Evolutionary conservation across 2,797 vertebrate genomes (phyloP), one percentile per base, ranked within the genome.

Genomic region (Cirrhinus molitorella): DNA sequence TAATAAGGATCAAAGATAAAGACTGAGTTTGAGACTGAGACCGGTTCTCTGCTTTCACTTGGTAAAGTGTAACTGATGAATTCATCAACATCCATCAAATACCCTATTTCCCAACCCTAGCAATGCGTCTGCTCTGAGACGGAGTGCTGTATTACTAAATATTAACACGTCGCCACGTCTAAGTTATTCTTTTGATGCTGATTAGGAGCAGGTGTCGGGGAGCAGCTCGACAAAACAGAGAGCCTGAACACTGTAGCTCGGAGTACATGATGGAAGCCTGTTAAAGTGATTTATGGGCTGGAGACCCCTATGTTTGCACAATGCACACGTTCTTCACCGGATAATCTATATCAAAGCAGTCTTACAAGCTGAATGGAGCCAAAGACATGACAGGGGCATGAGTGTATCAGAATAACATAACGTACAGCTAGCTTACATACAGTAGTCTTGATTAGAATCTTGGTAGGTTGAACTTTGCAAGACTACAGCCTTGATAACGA

Each of bases 151-250:
- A 68, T 85, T 75, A 63, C 55, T 80, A 90, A 94, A 91, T 92
- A 92, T 93, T 92, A 92, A 92, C 94, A 93, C 90, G 85, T 93
- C 92, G 83, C 91, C 89, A 86, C 83, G 67, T 85, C 86, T 85
- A 37, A 88, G 86, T 82, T 86, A 74, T 82, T 83, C 86, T 90
- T 85, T 85, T 89, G 92, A 91, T 90, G 91, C 88, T 94, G 94
- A 95, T 95, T 93, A 93, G 89, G 92, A 93, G 90, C 94, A 95
- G 93, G 94, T 95, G 94, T 93, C 92, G 88, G 91, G 89, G 87
- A 82, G 79, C 57, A 85, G 89, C 88, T 89, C 55, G 82, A 82
- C 84, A 82, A 88, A 79, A 81, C 13, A 9, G 51, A 80, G 84
- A 72, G 17, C 57, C 31, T 63, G n/a, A 5, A 71, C 85, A n/a